Evolutionary conservation across 1,140 invertebrate species (phyloP).

Genomic region (Sitophilus oryzae): DNA sequence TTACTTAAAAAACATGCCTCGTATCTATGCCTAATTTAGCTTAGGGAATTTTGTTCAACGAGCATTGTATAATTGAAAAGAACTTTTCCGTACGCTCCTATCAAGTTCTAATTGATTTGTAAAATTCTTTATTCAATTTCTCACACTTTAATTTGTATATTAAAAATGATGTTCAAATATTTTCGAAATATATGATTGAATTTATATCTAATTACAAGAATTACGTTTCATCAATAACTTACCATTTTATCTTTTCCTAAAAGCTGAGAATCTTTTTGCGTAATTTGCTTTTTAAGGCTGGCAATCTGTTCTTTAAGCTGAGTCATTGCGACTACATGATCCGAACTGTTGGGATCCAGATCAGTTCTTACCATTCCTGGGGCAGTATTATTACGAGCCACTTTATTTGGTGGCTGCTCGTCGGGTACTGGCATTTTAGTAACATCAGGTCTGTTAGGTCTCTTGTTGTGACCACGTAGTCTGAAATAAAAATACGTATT

Average conservation of each 20-base stretch:
- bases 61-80: no score
- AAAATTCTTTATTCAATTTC: no score
- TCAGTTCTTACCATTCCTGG: conserved; percentile 47
- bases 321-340: conserved; percentile 90
- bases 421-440: conserved; percentile 55
- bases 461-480: conserved; percentile 62
- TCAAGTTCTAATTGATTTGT: no score
- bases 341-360: conserved; percentile 79
- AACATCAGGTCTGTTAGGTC: conserved; percentile 65
- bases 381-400: conserved; percentile 43
- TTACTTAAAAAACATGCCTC: no score
- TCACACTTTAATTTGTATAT: no score
- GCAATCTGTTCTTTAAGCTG: conserved; percentile 92
- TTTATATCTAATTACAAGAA: no score
- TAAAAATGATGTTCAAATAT: not conserved
- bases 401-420: conserved; percentile 44
- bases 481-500: conserved; percentile 42
- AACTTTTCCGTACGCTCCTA: no score
- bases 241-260: conserved; percentile 89
- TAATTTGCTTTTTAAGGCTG: conserved; percentile 82
- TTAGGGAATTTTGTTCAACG: no score
- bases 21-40: no score
- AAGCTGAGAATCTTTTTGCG: conserved; percentile 78
- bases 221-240: conserved; percentile 11
- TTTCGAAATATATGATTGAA: conserved; percentile 2